A percentile compares a stretch with the other conserved stretches of the same genome.
These are phyloP conservation scores for Drosophila tripunctata DNA, from an alignment of 2,888 invertebrate genomes.

Conservation along the genomic window DNA sequence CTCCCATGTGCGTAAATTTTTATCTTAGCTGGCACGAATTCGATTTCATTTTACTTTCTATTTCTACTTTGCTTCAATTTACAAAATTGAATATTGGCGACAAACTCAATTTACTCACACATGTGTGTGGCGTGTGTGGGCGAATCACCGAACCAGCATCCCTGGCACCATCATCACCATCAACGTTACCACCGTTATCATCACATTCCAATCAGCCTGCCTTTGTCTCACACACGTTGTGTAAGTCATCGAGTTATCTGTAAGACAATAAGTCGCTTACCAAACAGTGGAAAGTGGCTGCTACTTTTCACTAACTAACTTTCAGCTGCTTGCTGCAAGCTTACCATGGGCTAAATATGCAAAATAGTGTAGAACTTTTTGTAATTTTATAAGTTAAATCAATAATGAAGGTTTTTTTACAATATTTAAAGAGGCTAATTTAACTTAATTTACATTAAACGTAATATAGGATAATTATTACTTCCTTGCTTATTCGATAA, in stretches of 20 bases:
- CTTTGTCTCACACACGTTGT: slow-evolving; percentile 59
- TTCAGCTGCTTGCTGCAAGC: background rate
- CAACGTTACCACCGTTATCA: background rate
- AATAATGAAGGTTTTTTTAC: no score
- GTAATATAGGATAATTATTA: no score
- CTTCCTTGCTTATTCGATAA: no score
- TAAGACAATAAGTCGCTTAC: slow-evolving; percentile 38
- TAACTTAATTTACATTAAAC: no score
- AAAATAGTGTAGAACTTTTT: background rate
- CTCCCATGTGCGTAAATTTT: slow-evolving; percentile 49
- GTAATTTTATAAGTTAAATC: background rate
- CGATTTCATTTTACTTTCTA: slow-evolving; percentile 55
- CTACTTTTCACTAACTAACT: slow-evolving; percentile 31
- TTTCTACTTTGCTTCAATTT: slow-evolving; percentile 73
- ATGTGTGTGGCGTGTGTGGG: slow-evolving; percentile 10
- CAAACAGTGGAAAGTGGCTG: slow-evolving; percentile 38
- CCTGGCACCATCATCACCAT: background rate
- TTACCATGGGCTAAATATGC: slow-evolving; percentile 32
- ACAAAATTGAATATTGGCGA: slow-evolving; percentile 77
- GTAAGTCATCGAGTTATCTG: slow-evolving; percentile 63
- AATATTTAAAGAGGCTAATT: no score
- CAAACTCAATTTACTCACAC: slow-evolving; percentile 71
- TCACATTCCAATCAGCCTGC: slow-evolving; percentile 37
- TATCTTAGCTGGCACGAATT: slow-evolving; percentile 53
- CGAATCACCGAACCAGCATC: background rate